These are phyloP conservation scores for Goniozus legneri DNA, from an alignment of 1,140 invertebrate species.

Conservation along the genomic window DNA sequence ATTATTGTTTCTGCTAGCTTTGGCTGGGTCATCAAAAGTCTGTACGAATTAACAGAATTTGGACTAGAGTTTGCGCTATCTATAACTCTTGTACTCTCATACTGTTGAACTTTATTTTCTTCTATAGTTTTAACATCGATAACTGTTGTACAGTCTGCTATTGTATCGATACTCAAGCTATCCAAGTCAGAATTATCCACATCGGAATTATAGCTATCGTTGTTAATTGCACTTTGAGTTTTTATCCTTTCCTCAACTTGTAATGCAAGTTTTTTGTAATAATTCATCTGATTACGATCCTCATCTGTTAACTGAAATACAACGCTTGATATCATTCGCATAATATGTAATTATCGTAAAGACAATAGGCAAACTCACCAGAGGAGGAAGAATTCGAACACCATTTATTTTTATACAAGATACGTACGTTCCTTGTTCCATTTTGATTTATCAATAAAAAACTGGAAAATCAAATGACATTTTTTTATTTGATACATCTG, in stretches of 20 bases:
- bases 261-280: slow-evolving; percentile 61
- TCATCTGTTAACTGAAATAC: slow-evolving; percentile 57
- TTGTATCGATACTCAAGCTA: slow-evolving; percentile 9
- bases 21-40: slow-evolving; percentile 27
- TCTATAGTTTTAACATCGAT: neutral
- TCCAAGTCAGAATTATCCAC: slow-evolving; percentile 6
- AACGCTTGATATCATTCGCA: slow-evolving; percentile 7
- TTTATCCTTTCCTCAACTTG: slow-evolving; percentile 55
- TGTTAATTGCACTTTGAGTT: slow-evolving; percentile 11
- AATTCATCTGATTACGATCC: slow-evolving; percentile 61
- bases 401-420: slow-evolving; percentile 63
- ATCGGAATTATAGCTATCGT: slow-evolving; percentile 8
- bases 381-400: slow-evolving; percentile 60
- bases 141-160: neutral
- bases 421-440: slow-evolving; percentile 34
- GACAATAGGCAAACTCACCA: slow-evolving; percentile 54
- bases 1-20: slow-evolving; percentile 29
- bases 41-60: slow-evolving; percentile 26
- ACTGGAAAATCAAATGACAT: no score
- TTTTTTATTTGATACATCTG: no score
- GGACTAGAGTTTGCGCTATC: slow-evolving; percentile 21
- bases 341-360: slow-evolving; percentile 14
- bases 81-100: neutral
- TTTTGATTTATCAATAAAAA: no score
- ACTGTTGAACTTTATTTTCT: neutral